Base-by-base conservation (phyloP, 2,113 vertebrate species). In the Cromileptes altivelis region DNA sequence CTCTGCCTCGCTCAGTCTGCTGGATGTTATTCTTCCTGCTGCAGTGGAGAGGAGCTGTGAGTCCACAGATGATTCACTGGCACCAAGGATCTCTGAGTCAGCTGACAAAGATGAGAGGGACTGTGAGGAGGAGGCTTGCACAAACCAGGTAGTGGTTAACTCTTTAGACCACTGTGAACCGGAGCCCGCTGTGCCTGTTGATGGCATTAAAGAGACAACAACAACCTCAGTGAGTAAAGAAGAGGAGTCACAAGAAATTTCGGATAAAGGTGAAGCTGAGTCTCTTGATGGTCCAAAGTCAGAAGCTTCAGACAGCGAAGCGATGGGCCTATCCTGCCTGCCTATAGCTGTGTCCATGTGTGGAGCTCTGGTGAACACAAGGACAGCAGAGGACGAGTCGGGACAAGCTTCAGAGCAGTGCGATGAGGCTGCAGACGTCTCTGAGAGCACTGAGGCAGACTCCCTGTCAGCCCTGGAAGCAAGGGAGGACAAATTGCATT, bases 271-370 rank as follows among this genome's bases (percentile, higher is more conserved):
- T 1, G 71, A 80, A 30, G n/a, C 63, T 6, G 67, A 80, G 61
- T 50, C 83, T 86, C 80, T 82, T 14, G 0, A 50, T 65, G 76
- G 64, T 0, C 37, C 67, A 37, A 15, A 67, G 1, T 27, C 68
- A 1, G 71, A 67, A 79, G 82, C 92, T 14, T 58, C 65, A 69
- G 90, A 90, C 67, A 45, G 56, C 2, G 90, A 94, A 15, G 75
- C 91, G 0, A 91, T 93, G 4, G 55, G 82, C 0, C 74, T 96
- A 33, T 95, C 96, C 0, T 97, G 95, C 91, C 88, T 97, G 71
- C 95, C 96, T 14, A 78, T 95, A 50, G 91, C 95, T n/a, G 94
- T 94, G 55, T 96, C 97, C 67, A 70, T 95, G 64, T 96, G 96
- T 83, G 93, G 93, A 42, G 95, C 96, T 10, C 88, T 95, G 77